Base-by-base conservation (phyloP, 1,140 invertebrate genomes). In the Hesperophylax magnus region DNA sequence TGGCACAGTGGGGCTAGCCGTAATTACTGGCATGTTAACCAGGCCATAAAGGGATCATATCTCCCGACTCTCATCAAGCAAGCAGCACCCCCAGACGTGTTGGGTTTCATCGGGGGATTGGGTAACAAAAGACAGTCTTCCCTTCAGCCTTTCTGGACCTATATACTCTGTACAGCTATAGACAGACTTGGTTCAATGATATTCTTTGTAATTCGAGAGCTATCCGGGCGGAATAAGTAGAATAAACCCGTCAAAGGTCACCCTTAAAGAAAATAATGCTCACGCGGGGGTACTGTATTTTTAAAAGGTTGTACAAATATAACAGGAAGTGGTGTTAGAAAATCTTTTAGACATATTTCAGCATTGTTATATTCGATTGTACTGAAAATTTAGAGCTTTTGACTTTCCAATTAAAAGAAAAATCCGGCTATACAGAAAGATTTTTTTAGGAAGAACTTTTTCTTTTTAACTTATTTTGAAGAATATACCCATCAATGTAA, bases 61-160 rank as follows among this genome's bases (percentile, higher is more conserved):
- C 69, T 72, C 69, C 47, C 20, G 69, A 1, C 39, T 18, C 52
- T 54, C 69, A 72, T 72, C 69, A 54, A 47, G 69, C 22, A 18
- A 52, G 22, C 69, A 52, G 69, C 34, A 39, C n/a, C 65, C 34
- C 65, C 65, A 47, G 34, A 69, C 31, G 65, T 53, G 47, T 72
- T 24, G 34, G 69, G 69, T 72, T 72, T 72, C 69, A 17, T 53
- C 39, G 39, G 52, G 52, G 53, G 69, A 72, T 72, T 72, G 15
- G 39, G 69, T 72, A 72, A 72, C 69, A 72, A 72, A 69, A 72
- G 69, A 72, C 69, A 54, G 34, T 20, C 18, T 72, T 54, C 39
- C 14, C 47, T 5, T 39, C 34, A 39, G 8, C 69, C 8, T 14
- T 31, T 54, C 8, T 9, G 69, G 53, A 72, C 22, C 22, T 24